Percentiles rank a stretch among this genome's conserved stretches.
phyloP scores from a whole-genome alignment of 2,888 invertebrate genomes.

The Volucella inanis region DNA sequence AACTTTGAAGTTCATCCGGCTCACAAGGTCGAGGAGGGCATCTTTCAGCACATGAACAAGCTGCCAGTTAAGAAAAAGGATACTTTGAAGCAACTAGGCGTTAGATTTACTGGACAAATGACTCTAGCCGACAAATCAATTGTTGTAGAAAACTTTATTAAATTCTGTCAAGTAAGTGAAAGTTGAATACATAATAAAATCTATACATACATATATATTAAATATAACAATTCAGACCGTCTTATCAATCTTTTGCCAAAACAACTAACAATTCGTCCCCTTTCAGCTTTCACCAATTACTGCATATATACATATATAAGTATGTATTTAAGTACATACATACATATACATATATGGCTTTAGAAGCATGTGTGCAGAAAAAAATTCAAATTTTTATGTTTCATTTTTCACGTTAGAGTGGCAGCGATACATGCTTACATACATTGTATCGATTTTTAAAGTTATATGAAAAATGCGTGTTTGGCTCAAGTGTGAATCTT shows the following conservation, averaged over 20 bases:
- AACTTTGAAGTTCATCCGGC: slow-evolving; percentile 82
- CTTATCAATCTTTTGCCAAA: slow-evolving; percentile 21
- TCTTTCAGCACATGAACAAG: slow-evolving; percentile 83
- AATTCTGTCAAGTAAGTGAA: slow-evolving; percentile 82
- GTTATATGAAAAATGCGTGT: slow-evolving; percentile 63
- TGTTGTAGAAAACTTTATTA: slow-evolving; percentile 83
- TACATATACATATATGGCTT: slow-evolving; percentile 49
- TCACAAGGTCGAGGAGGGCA: slow-evolving; percentile 83
- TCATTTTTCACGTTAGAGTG: slow-evolving; percentile 70
- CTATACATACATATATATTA: slow-evolving; percentile 12
- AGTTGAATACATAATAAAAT: slow-evolving; percentile 65
- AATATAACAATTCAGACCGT: slow-evolving; percentile 14
- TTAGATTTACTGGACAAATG: slow-evolving; percentile 83
- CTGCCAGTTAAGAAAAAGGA: slow-evolving; percentile 82
- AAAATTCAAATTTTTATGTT: slow-evolving; percentile 69
- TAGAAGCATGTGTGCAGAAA: slow-evolving; percentile 65
- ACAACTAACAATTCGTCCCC: slow-evolving; percentile 18
- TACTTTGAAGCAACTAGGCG: slow-evolving; percentile 81
- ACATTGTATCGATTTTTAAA: slow-evolving; percentile 69
- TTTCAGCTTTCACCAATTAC: slow-evolving; percentile 59
- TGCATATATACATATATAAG: slow-evolving; percentile 43
- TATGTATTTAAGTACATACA: slow-evolving; percentile 21
- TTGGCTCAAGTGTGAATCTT: slow-evolving; percentile 31
- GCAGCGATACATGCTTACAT: slow-evolving; percentile 65
- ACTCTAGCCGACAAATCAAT: slow-evolving; percentile 82